Conservation (phyloP, 2,113 vertebrate genomes). For the Paraplagusia blochii region DNA sequence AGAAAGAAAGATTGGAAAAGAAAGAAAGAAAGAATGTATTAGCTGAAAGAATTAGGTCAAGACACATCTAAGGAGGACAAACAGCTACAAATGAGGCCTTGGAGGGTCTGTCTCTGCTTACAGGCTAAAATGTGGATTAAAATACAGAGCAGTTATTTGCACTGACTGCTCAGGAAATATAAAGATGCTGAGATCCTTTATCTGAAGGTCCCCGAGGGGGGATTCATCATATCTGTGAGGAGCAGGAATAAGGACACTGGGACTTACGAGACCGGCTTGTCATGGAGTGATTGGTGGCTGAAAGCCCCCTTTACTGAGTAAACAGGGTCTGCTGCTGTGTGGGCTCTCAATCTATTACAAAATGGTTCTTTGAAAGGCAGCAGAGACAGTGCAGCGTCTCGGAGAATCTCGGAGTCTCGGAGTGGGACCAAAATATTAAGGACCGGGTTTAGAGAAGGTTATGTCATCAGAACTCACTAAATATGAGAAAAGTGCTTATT, state of each 20-base stretch:
- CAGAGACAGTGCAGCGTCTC: not conserved
- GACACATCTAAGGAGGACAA: slow-evolving; percentile 64
- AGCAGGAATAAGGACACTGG: slow-evolving; percentile 4
- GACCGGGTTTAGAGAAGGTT: too few species aligned
- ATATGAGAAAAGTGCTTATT: too few species aligned
- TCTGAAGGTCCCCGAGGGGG: slow-evolving; percentile 12
- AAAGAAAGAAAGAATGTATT: slow-evolving; percentile 19
- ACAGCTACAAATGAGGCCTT: slow-evolving; percentile 67
- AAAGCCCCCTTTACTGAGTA: slow-evolving; percentile 7
- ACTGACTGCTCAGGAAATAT: slow-evolving; percentile 39
- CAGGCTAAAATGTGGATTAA: slow-evolving; percentile 59
- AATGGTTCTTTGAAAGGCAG: not conserved
- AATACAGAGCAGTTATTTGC: slow-evolving; percentile 47
- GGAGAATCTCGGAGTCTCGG: too few species aligned
- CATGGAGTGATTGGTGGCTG: slow-evolving; percentile 2
- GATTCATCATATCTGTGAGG: slow-evolving; percentile 20
- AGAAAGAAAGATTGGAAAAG: not conserved
- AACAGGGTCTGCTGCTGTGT: not conserved
- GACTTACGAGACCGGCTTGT: slow-evolving; percentile 22
- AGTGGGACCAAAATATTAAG: too few species aligned
- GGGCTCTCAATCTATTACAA: not conserved
- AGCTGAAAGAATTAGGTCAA: slow-evolving; percentile 63
- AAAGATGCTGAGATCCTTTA: slow-evolving; percentile 39
- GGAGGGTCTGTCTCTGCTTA: slow-evolving; percentile 66
- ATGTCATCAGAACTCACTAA: too few species aligned